phyloP scores from a whole-genome alignment of 2,888 invertebrate genomes.

The Tenthredo amoena region DNA sequence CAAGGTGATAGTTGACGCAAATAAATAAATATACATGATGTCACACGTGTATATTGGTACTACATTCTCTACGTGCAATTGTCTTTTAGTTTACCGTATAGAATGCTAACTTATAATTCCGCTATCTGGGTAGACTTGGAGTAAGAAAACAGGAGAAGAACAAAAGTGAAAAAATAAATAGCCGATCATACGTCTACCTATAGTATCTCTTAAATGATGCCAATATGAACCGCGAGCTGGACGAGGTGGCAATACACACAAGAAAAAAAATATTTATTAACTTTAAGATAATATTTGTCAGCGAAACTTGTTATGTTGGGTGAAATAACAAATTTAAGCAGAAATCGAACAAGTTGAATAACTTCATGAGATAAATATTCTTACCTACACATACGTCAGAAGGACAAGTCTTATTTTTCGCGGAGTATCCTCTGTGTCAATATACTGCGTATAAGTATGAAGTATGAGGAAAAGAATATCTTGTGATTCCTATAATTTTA shows the following conservation, averaged over 20 bases:
- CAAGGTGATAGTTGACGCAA: not conserved
- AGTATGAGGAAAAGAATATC: not conserved
- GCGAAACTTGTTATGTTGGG: not conserved
- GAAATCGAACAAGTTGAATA: too few species aligned
- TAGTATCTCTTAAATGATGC: not conserved
- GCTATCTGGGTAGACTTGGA: not conserved
- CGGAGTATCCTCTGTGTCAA: not conserved
- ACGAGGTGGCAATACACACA: not conserved
- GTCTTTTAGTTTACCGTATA: not conserved
- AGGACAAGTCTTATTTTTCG: not conserved
- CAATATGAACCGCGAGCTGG: not conserved
- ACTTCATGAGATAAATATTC: not conserved
- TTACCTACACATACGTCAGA: not conserved
- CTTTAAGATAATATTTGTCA: not conserved
- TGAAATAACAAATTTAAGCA: not conserved
- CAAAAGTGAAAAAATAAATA: not conserved
- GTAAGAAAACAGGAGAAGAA: not conserved
- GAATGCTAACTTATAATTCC: not conserved
- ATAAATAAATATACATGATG: constrained; percentile 1
- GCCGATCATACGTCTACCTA: not conserved
- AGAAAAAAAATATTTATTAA: not conserved
- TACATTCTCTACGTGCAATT: not conserved
- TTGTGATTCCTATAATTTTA: constrained; percentile 6
- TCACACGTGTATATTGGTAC: not conserved
- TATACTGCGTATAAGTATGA: not conserved